Evolutionary conservation across 2,888 invertebrate species (phyloP).

Genomic region (Nowickia ferox): DNA sequence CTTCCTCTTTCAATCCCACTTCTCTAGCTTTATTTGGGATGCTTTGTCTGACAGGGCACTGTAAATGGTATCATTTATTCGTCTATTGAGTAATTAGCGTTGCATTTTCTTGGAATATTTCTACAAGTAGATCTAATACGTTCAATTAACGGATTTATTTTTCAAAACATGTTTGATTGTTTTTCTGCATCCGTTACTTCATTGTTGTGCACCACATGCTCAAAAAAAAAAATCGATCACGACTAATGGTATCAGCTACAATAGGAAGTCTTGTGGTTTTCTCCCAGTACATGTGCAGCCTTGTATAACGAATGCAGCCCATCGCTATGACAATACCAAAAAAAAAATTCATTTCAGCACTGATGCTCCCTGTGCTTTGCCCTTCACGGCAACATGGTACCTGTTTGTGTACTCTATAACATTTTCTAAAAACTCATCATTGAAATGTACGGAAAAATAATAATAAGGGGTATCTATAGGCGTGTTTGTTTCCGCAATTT

Average conservation of each 20-base stretch:
- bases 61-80: conserved; percentile 10
- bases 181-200: conserved; percentile 55
- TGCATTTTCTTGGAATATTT: conserved; percentile 54
- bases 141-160: conserved; percentile 61
- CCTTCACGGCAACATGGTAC: conserved; percentile 54
- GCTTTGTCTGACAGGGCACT: conserved; percentile 55
- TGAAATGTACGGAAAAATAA: conserved; percentile 53
- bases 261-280: conserved; percentile 9
- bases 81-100: conserved; percentile 62
- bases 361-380: conserved; percentile 36
- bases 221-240: conserved; percentile 50
- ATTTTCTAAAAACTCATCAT: conserved; percentile 57
- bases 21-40: conserved; percentile 60
- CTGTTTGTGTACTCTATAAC: conserved; percentile 56
- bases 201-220: conserved; percentile 62
- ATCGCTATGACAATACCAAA: not conserved
- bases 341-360: conserved; percentile 55
- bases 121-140: conserved; percentile 48
- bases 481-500: conserved; percentile 32
- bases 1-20: not conserved
- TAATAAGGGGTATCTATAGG: conserved; percentile 45
- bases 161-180: conserved; percentile 53
- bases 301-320: not conserved
- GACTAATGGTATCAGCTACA: conserved; percentile 57
- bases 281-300: conserved; percentile 8